Conservation (phyloP, 2,888 invertebrate species). For the Eupithecia insigniata region DNA sequence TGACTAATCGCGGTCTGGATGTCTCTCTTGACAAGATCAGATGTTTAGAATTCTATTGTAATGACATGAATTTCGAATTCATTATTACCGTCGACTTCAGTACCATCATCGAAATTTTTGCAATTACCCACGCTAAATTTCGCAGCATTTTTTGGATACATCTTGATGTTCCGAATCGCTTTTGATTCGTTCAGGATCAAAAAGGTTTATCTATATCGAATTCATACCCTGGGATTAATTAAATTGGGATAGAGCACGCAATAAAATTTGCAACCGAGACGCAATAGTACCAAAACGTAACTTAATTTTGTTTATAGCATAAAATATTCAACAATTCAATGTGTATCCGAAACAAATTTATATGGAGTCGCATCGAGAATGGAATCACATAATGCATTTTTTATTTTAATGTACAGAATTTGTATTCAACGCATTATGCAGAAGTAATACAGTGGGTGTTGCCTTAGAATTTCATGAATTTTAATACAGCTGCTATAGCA, state of each 20-base stretch:
- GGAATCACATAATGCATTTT: constrained; percentile 74
- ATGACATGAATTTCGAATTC: constrained; percentile 39
- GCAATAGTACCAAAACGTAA: constrained; percentile 46
- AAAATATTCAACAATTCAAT: constrained; percentile 49
- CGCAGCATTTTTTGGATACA: constrained; percentile 38
- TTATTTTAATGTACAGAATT: constrained; percentile 62
- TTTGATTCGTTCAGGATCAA: constrained; percentile 46
- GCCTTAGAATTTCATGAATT: constrained; percentile 71
- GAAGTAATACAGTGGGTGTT: constrained; percentile 77
- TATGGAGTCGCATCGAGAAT: constrained; percentile 65
- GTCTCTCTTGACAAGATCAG: constrained; percentile 38
- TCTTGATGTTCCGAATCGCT: constrained; percentile 35
- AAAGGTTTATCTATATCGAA: constrained; percentile 44
- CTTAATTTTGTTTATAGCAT: constrained; percentile 4
- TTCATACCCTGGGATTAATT: constrained; percentile 48
- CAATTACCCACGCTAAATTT: constrained; percentile 40
- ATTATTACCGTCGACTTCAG: constrained; percentile 38
- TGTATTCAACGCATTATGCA: constrained; percentile 75
- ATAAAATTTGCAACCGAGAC: constrained; percentile 63
- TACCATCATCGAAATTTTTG: constrained; percentile 38
- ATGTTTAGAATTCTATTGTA: constrained; percentile 35
- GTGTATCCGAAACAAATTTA: constrained; percentile 61
- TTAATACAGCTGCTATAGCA: constrained; percentile 47
- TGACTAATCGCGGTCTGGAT: constrained; percentile 26
- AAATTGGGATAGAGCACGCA: constrained; percentile 48